A percentile compares a stretch with the other conserved stretches of the same genome.
phyloP scores from a whole-genome alignment of 2,888 invertebrate genomes.

The Syritta pipiens region DNA sequence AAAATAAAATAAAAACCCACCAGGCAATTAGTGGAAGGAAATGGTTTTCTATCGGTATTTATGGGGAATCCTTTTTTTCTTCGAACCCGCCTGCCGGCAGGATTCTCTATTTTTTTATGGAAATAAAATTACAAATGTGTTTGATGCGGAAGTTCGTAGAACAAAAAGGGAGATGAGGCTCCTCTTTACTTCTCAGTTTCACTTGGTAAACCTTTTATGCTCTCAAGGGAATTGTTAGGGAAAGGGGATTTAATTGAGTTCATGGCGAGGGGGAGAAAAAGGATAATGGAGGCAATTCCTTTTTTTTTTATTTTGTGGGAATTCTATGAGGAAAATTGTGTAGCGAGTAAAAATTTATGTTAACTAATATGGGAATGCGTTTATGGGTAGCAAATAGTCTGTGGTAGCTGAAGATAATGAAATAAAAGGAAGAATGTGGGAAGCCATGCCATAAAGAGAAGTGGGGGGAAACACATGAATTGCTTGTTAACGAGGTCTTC shows the following conservation, averaged over 20 bases:
- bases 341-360: too few species aligned
- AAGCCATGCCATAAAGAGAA: too few species aligned
- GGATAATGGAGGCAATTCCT: neutral
- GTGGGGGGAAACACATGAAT: too few species aligned
- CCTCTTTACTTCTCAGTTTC: conserved; percentile 7
- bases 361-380: too few species aligned
- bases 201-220: conserved; percentile 22
- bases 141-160: conserved; percentile 13
- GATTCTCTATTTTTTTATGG: conserved; percentile 18
- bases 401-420: too few species aligned
- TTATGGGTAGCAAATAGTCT: too few species aligned
- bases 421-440: too few species aligned
- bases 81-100: neutral
- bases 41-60: conserved; percentile 1
- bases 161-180: neutral
- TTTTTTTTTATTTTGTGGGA: too few species aligned
- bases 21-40: conserved; percentile 22
- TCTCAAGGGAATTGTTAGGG: neutral
- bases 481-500: too few species aligned
- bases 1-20: neutral
- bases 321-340: too few species aligned
- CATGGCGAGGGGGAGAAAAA: conserved; percentile 3
- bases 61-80: conserved; percentile 1
- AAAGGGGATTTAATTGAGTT: conserved; percentile 29
- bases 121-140: conserved; percentile 24